phyloP scores from a whole-genome alignment of 2,113 vertebrate genomes.

The Apistogramma diplotaenia region DNA sequence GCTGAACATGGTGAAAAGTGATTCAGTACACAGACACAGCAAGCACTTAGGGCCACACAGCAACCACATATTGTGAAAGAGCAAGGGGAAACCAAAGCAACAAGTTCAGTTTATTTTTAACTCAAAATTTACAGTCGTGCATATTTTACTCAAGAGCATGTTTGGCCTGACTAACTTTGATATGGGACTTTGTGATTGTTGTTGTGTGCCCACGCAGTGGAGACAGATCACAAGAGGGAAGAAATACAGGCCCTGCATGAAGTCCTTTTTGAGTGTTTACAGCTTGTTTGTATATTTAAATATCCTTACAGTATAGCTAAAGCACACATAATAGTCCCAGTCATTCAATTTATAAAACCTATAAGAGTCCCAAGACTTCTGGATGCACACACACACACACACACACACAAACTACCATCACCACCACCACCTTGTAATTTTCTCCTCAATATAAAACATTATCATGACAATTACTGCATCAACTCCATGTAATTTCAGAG shows the following conservation, averaged over 20 bases:
- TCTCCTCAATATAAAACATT: conserved; percentile 30
- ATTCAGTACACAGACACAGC: conserved; percentile 50
- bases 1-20: conserved; percentile 57
- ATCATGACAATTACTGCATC: conserved; percentile 19
- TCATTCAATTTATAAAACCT: not conserved
- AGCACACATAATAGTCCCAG: not conserved
- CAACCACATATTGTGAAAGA: conserved; percentile 61
- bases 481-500: conserved; percentile 10
- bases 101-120: conserved; percentile 58
- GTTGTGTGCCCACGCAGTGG: not conserved
- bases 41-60: conserved; percentile 41
- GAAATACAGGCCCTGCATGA: not conserved
- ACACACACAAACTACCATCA: no score
- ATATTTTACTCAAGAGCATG: conserved; percentile 24
- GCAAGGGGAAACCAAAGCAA: conserved; percentile 46
- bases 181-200: conserved; percentile 23
- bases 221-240: not conserved
- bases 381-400: not conserved
- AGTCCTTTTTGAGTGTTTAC: not conserved
- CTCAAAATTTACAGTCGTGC: conserved; percentile 30
- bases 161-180: conserved; percentile 33
- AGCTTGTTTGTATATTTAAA: not conserved
- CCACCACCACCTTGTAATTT: conserved; percentile 27
- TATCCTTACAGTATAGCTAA: not conserved
- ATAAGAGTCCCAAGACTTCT: no score